Conservation (phyloP, 2,113 vertebrate genomes). For the Gadus chalcogrammus region DNA sequence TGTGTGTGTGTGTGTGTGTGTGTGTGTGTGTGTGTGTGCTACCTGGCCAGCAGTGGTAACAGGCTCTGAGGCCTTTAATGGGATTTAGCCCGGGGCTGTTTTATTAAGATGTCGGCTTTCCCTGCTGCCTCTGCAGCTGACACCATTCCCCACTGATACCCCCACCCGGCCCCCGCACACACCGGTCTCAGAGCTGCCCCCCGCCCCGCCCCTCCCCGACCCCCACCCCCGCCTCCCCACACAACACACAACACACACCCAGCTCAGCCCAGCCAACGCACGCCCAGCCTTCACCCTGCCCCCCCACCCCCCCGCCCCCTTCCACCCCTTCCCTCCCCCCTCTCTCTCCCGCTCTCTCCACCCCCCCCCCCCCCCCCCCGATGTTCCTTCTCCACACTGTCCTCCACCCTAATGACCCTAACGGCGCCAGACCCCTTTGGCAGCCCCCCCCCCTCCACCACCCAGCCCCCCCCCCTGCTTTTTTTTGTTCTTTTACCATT, state of each 20-base stretch:
- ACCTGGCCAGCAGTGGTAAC: conserved; percentile 99
- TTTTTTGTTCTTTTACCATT: conserved; percentile 48
- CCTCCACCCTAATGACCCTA: conserved; percentile 58
- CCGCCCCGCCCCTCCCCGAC: conserved; percentile 21
- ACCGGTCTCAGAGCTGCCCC: conserved; percentile 61
- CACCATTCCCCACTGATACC: conserved; percentile 85
- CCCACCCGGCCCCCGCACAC: conserved; percentile 53
- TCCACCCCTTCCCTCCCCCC: not conserved
- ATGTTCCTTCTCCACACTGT: conserved; percentile 25
- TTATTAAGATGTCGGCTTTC: conserved; percentile 99
- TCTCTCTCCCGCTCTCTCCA: conserved; percentile 31
- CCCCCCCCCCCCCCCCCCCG: conserved; percentile 60
- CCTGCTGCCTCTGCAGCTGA: conserved; percentile 99
- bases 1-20: conserved; percentile 50
- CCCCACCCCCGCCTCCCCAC: conserved; percentile 26
- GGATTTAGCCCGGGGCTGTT: conserved; percentile 99
- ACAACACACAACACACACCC: not conserved
- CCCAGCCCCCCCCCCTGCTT: conserved; percentile 35
- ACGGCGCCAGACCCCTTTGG: conserved; percentile 41
- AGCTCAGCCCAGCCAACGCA: no score
- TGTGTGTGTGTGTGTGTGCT: conserved; percentile 69
- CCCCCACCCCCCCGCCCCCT: conserved; percentile 68
- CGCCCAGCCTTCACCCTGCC: conserved; percentile 48
- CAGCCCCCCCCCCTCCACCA: conserved; percentile 20
- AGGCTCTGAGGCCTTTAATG: conserved; percentile 99